Conservation (phyloP, 2,113 vertebrate species). For the Heterocephalus glaber region DNA sequence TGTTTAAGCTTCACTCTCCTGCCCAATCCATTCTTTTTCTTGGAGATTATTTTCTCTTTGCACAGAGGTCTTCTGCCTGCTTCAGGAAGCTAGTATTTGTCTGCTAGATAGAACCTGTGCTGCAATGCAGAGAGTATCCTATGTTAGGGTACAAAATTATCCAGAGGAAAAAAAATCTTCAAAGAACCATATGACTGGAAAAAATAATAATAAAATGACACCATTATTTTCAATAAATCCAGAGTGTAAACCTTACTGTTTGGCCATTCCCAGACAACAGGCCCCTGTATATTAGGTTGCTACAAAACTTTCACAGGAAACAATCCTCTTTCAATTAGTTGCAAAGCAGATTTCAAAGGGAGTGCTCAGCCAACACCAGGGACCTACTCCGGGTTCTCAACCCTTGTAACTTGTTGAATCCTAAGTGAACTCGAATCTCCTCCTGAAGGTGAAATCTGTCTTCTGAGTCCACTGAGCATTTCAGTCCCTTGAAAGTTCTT, state of each 20-base stretch:
- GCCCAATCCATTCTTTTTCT: not conserved
- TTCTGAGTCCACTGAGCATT: slow-evolving; percentile 83
- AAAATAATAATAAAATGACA: not conserved
- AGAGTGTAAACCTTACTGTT: not conserved
- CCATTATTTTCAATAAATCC: slow-evolving; percentile 29
- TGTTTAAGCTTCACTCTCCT: not conserved
- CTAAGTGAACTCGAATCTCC: slow-evolving; percentile 81
- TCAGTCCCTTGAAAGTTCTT: slow-evolving; percentile 85
- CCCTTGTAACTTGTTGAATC: slow-evolving; percentile 78
- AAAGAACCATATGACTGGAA: not conserved
- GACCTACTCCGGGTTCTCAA: slow-evolving; percentile 74
- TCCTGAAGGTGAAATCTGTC: slow-evolving; percentile 87
- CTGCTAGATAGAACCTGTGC: not conserved
- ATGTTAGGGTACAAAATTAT: not conserved
- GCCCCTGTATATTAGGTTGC: not conserved
- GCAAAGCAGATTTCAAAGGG: slow-evolving; percentile 72
- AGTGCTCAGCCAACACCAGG: slow-evolving; percentile 56
- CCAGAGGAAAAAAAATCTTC: not conserved
- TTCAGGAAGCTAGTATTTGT: not conserved
- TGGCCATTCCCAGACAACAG: not conserved
- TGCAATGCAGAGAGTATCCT: not conserved
- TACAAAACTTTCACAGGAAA: slow-evolving; percentile 57
- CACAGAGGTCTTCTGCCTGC: not conserved
- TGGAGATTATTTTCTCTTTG: not conserved
- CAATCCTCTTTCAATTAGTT: slow-evolving; percentile 78